phyloP scores from a whole-genome alignment of 2,797 vertebrate species.

The Scolopax bukidnonensis region DNA sequence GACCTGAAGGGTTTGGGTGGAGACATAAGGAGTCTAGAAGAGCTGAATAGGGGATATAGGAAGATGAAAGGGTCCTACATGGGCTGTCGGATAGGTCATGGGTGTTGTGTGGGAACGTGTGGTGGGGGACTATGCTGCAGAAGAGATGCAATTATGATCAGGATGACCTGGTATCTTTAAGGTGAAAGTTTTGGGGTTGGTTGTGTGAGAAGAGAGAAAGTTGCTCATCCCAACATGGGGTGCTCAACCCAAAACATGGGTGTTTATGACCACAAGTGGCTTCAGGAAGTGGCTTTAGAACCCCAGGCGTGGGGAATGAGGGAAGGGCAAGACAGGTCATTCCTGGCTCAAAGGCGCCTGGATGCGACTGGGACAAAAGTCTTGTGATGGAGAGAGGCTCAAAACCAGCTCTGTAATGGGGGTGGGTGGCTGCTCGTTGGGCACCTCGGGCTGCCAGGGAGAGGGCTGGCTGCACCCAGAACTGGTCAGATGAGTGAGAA shows the following conservation, averaged over 20 bases:
- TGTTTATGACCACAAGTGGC: rapidly evolving
- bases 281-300: neutral
- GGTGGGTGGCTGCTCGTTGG: neutral
- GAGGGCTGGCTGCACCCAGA: neutral
- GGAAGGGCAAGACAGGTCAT: neutral
- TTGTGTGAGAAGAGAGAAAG: neutral
- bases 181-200: neutral
- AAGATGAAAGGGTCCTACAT: rapidly evolving
- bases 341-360: neutral
- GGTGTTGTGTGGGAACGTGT: neutral
- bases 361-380: neutral
- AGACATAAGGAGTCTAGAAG: neutral
- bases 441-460: neutral
- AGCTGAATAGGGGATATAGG: rapidly evolving
- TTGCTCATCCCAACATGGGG: neutral
- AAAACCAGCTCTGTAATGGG: conserved; percentile 37
- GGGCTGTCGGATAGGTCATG: neutral
- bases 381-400: conserved; percentile 12
- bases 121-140: rapidly evolving
- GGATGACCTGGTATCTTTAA: neutral
- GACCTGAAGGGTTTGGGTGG: neutral
- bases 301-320: neutral
- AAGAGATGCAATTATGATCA: rapidly evolving
- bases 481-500: neutral
- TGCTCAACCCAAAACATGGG: neutral